phyloP scores from a whole-genome alignment of 2,113 vertebrate species.

The Corythoichthys haematopterus region DNA sequence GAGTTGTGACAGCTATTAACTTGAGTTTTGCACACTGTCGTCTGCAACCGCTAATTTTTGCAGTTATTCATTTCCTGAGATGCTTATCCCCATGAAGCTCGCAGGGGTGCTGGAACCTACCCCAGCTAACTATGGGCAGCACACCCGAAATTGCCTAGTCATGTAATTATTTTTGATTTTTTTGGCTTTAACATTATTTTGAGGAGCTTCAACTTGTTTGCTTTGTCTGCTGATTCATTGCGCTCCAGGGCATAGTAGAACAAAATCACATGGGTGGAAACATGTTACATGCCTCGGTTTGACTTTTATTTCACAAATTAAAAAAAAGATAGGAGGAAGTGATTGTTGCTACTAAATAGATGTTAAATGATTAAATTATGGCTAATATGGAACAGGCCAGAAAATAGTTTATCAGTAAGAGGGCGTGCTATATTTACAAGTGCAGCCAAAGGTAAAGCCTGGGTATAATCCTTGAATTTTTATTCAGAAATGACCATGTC shows the following conservation, averaged over 20 bases:
- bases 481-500: too few species aligned
- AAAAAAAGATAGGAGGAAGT: slow-evolving; percentile 22
- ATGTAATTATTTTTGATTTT: neutral
- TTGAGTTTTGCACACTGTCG: slow-evolving; percentile 21
- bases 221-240: slow-evolving; percentile 11
- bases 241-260: neutral
- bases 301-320: slow-evolving; percentile 3
- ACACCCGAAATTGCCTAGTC: too few species aligned
- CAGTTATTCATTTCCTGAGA: too few species aligned
- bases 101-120: too few species aligned
- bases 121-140: neutral
- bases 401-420: neutral
- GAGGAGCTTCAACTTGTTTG: slow-evolving; percentile 18
- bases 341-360: slow-evolving; percentile 10
- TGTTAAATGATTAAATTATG: slow-evolving; percentile 30
- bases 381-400: slow-evolving; percentile 5
- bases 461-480: too few species aligned
- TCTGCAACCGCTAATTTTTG: slow-evolving; percentile 25
- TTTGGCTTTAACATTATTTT: slow-evolving; percentile 14
- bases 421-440: too few species aligned
- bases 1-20: slow-evolving; percentile 47
- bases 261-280: slow-evolving; percentile 16
- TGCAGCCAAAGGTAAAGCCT: too few species aligned
- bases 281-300: neutral
- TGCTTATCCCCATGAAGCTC: too few species aligned